Evolutionary conservation across 2,888 invertebrate genomes (phyloP).

Genomic region (Mylabris sibirica): DNA sequence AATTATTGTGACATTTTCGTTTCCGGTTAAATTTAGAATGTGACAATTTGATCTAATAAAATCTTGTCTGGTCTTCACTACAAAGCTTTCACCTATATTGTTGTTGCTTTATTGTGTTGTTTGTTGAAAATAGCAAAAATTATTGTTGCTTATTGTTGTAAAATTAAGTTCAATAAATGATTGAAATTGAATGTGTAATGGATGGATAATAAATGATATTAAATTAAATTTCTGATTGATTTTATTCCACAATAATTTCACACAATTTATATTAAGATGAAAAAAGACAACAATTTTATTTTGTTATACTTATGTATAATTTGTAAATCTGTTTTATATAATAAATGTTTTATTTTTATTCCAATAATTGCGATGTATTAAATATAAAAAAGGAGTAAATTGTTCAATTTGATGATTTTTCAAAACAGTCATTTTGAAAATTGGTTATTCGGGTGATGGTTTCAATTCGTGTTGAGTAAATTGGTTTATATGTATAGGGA

Average conservation of each 20-base stretch:
- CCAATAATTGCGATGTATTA: neutral
- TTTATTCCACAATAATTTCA: slow-evolving; percentile 5
- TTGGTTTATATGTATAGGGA: neutral
- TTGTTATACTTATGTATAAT: neutral
- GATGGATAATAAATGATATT: slow-evolving; percentile 6
- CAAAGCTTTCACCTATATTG: slow-evolving; percentile 1
- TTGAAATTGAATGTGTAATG: slow-evolving; percentile 4
- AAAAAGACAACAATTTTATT: neutral
- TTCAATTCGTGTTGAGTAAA: slow-evolving; percentile 16
- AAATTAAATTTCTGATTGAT: slow-evolving; percentile 9
- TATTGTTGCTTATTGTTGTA: neutral
- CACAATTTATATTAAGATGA: neutral
- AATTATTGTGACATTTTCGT: slow-evolving; percentile 11
- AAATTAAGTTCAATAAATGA: slow-evolving; percentile 8
- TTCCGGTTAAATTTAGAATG: neutral
- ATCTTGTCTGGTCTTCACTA: neutral
- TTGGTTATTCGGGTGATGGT: slow-evolving; percentile 13
- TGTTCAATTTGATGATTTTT: slow-evolving; percentile 4
- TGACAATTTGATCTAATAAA: neutral
- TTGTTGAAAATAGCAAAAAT: neutral
- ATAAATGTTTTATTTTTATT: neutral
- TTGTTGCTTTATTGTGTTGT: neutral
- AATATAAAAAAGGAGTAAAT: neutral
- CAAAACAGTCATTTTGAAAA: slow-evolving; percentile 14
- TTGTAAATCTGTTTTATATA: neutral